Conservation (phyloP, 2,888 invertebrate genomes). For the Chaetoderma sp. region DNA sequence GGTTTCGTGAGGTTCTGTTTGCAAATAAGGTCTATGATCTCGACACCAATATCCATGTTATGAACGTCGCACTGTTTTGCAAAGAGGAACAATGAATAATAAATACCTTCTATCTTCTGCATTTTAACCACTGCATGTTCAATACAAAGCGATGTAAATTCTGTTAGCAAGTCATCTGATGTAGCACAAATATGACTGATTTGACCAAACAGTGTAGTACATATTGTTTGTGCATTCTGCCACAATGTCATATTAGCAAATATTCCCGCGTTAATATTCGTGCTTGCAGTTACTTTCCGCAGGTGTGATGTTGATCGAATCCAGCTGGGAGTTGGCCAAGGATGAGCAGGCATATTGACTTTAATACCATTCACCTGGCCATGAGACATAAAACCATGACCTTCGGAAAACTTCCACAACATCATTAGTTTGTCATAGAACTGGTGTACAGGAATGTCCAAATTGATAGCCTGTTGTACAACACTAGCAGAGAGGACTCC, state of each 20-base stretch:
- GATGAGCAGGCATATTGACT: slow-evolving; percentile 43
- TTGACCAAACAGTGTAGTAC: not conserved
- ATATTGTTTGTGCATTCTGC: not conserved
- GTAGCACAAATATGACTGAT: slow-evolving; percentile 1
- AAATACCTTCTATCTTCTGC: slow-evolving; percentile 38
- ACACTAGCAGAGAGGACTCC: slow-evolving; percentile 39
- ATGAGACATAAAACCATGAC: slow-evolving; percentile 41
- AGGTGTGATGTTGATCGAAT: slow-evolving; percentile 40
- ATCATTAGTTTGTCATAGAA: slow-evolving; percentile 41
- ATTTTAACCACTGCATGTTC: slow-evolving; percentile 19
- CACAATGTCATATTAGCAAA: not conserved
- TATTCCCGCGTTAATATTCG: too few relatives aligned
- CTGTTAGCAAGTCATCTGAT: not conserved
- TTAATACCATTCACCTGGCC: slow-evolving; percentile 41
- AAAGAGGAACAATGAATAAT: slow-evolving; percentile 28
- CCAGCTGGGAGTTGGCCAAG: slow-evolving; percentile 53
- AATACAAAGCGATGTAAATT: slow-evolving; percentile 7
- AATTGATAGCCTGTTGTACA: slow-evolving; percentile 45
- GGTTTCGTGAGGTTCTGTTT: slow-evolving; percentile 30
- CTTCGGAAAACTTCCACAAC: slow-evolving; percentile 45
- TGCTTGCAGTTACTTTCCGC: slow-evolving; percentile 18
- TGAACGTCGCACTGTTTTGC: not conserved
- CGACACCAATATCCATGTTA: too few relatives aligned
- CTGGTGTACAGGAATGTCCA: slow-evolving; percentile 43
- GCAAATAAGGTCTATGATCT: slow-evolving; percentile 24